Base-by-base conservation (phyloP, 2,113 vertebrate genomes). In the Rissa tridactyla region DNA sequence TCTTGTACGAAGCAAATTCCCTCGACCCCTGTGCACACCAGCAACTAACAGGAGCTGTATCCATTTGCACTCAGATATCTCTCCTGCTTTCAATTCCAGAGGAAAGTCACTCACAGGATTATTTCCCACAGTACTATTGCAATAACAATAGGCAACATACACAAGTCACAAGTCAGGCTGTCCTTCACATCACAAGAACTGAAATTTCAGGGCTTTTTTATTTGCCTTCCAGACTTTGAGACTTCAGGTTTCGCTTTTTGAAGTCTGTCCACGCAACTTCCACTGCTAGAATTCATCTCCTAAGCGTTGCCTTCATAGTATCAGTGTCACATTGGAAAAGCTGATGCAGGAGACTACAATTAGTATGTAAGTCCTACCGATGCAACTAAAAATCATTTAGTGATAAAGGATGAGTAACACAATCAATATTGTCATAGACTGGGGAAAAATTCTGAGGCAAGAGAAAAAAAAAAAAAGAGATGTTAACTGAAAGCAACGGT, bases 351-450 rank as follows among this genome's bases (percentile, higher is more conserved):
- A 88, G 40, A 58, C 62, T 44, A 38, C 70, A 70, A 82, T 96
- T 80, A 95, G 62, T 51, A 85, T 76, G 69, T 23, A 49, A 92
- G 80, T 61, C 70, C 58, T 65, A 92, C 20, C 62, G 34, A 7
- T 5, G 66, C 58, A 96, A 77, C 36, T 73, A 77, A 95, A 94
- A 95, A 38, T 89, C 60, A 80, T 84, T 85, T 65, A 42, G 49
- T 94, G 94, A 76, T 76, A 91, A 91, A 90, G 66, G 66, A 58
- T 80, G 91, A 94, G 84, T 91, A 84, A 87, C 89, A 91, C 38
- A 57, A 94, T 79, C 95, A 79, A 88, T 94, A 85, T 21, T 79
- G 62, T 69, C 89, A 91, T 77, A 94, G 80, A 85, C 54, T 10
- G 60, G 10, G 49, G 80, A 82, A 49, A 86, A 93, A 94, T 68